phyloP scores from a whole-genome alignment of 2,888 invertebrate genomes.

The Penaeus monodon region DNA sequence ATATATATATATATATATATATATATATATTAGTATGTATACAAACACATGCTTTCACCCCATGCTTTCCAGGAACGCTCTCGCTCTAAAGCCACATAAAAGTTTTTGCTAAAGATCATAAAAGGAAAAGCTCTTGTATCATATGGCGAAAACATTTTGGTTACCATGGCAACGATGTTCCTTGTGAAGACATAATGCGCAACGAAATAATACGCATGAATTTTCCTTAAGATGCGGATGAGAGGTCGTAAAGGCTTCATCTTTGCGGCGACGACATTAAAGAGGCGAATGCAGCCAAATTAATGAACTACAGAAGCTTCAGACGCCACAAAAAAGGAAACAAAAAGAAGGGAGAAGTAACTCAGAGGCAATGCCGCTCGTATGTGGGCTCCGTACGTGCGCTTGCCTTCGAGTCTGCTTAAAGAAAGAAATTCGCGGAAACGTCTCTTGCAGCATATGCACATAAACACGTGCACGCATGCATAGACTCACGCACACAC shows the following conservation, averaged over 20 bases:
- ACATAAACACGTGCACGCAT: no score
- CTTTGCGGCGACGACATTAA: not conserved
- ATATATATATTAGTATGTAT: not conserved
- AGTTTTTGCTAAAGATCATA: not conserved
- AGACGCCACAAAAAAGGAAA: not conserved
- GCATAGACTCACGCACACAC: no score
- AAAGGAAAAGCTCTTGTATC: not conserved
- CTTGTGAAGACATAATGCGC: no score
- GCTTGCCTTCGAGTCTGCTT: no score
- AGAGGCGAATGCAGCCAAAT: not conserved
- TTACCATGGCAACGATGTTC: no score
- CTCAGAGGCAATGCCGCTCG: not conserved
- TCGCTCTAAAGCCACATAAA: not conserved
- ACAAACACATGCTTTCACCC: not conserved
- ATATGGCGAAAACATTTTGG: no score
- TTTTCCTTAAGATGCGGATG: no score
- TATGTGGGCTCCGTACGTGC: no score
- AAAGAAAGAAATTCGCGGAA: not conserved
- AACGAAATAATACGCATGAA: no score
- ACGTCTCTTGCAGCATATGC: no score
- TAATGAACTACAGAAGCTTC: not conserved
- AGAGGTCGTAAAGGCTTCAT: no score
- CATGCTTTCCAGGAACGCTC: not conserved
- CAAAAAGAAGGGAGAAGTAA: not conserved
- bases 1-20: constrained; percentile 6